Conservation (phyloP, 2,888 invertebrate species). For the Heteropelma amictum region DNA sequence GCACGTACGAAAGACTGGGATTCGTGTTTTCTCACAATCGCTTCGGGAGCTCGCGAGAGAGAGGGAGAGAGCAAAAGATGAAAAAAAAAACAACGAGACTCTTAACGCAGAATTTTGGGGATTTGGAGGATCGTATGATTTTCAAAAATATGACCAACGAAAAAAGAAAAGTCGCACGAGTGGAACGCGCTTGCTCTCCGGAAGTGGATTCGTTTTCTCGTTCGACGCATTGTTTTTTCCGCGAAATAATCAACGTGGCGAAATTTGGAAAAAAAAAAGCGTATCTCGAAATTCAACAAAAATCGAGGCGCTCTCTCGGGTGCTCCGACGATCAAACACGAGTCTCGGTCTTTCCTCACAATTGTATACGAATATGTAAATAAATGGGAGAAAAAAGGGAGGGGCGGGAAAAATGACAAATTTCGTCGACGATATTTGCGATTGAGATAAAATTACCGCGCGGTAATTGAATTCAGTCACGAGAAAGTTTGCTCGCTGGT, state of each 20-base stretch:
- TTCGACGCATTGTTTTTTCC: neutral
- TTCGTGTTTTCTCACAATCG: conserved; percentile 23
- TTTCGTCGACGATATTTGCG: conserved; percentile 27
- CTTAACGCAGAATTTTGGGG: neutral
- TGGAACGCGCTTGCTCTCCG: too few relatives aligned
- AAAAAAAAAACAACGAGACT: neutral
- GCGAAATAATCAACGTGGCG: too few relatives aligned
- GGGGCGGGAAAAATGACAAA: neutral
- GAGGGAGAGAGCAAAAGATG: neutral
- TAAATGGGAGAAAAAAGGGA: conserved; percentile 54
- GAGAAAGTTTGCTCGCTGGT: neutral
- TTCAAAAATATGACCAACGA: too few relatives aligned
- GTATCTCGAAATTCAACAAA: neutral
- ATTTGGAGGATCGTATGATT: too few relatives aligned
- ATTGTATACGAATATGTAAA: conserved; percentile 60
- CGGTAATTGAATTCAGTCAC: neutral
- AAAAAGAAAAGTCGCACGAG: too few relatives aligned
- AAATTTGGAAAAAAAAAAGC: neutral
- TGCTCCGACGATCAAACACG: conserved; percentile 25
- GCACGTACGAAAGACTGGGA: conserved; percentile 23
- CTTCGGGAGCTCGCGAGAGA: conserved; percentile 3
- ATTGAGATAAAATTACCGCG: neutral
- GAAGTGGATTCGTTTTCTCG: too few relatives aligned
- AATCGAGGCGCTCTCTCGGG: conserved; percentile 1
- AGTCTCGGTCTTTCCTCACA: conserved; percentile 38